These are phyloP conservation scores for Dugesia japonica DNA, from an alignment of 2,888 invertebrate species.

Conservation along the genomic window DNA sequence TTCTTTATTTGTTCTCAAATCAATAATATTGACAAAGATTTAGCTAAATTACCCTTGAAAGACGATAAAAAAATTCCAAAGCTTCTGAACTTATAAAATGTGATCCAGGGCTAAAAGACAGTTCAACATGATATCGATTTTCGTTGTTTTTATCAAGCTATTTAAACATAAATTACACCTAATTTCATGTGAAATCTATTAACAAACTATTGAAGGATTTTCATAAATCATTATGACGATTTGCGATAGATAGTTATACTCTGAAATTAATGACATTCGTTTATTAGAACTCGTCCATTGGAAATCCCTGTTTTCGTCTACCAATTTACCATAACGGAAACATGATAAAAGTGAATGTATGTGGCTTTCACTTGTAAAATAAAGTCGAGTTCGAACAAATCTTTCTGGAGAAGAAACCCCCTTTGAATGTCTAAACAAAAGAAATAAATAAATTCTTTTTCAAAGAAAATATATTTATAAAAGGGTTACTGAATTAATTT, in stretches of 20 bases:
- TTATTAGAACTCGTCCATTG: constrained; percentile 89
- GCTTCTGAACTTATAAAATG: constrained; percentile 62
- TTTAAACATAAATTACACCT: background rate
- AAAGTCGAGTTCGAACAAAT: constrained; percentile 85
- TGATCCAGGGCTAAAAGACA: constrained; percentile 87
- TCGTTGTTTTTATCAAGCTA: background rate
- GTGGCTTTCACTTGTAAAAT: constrained; percentile 97
- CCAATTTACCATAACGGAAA: constrained; percentile 71
- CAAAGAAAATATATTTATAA: background rate
- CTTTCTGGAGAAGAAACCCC: constrained; percentile 92
- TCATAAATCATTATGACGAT: constrained; percentile 92
- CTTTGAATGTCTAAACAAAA: constrained; percentile 61
- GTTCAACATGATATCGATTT: constrained; percentile 70
- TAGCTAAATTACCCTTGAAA: background rate
- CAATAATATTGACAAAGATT: too few relatives aligned
- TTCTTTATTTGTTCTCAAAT: too few relatives aligned
- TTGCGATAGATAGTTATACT: constrained; percentile 81
- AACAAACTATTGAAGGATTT: constrained; percentile 70
- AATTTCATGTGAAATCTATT: too few relatives aligned
- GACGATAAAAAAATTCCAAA: background rate
- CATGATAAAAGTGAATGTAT: constrained; percentile 91
- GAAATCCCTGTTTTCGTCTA: constrained; percentile 42
- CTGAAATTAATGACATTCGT: constrained; percentile 84
- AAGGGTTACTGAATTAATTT: too few relatives aligned
- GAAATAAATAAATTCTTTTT: background rate